Evolutionary conservation across 2,888 invertebrate genomes (phyloP), one percentile per base, ranked within the genome.

Genomic region (Lymantria dispar): DNA sequence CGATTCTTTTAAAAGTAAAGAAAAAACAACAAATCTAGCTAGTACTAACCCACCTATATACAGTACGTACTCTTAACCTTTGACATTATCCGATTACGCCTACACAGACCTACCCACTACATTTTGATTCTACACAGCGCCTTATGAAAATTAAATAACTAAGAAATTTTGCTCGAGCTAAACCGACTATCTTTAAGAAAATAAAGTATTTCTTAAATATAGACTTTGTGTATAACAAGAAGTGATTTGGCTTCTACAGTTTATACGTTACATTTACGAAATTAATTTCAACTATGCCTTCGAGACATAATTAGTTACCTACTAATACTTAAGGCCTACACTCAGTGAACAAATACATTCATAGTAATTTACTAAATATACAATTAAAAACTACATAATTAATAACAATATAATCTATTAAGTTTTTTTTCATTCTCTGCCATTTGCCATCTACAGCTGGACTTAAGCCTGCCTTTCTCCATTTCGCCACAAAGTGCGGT

Each of bases 41-140:
- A 22, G 15, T 42, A 44, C 42, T 40, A 39, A 30, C 41, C 47
- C 48, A 30, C 52, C 52, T 49, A 56, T 61, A 52, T 42, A 58
- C 51, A 47, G 44, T 49, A 56, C 62, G 53, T 42, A 58, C 50
- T 45, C 43, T 51, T 64, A 59, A 78, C 73, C 80, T 78, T 67
- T 78, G 68, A 74, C 80, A 76, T 80, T 79, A 77, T 56, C 54
- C 45, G 49, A 51, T 39, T 33, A 58, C 66, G 60, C 67, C 67
- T 58, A 58, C 60, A 30, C 41, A 30, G 30, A 11, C 43, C 47
- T 15, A 10, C 43, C 31, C 48, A 50, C 52, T 57, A 50, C 51
- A 55, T 56, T 58, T 58, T 63, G 47, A 53, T 60, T 52, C 50
- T 45, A 52, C 51, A 41, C 22, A 43, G 48, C n/a, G 7, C 38